A percentile compares a stretch with the other conserved stretches of the same genome.
phyloP scores from a whole-genome alignment of 1,140 invertebrate genomes.

The Drosophila persimilis region DNA sequence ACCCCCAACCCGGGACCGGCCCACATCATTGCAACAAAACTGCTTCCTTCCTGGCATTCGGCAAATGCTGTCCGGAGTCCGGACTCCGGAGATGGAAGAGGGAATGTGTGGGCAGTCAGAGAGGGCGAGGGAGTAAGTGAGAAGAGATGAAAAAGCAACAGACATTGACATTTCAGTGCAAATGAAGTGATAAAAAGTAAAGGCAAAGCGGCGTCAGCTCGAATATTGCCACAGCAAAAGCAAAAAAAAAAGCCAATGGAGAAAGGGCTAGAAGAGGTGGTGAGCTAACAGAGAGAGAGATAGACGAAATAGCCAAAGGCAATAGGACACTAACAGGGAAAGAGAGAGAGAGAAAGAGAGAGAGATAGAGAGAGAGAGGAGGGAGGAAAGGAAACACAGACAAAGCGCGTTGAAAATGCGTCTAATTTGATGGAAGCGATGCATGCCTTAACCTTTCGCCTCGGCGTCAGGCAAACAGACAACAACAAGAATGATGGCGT shows the following conservation, averaged over 20 bases:
- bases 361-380: not conserved
- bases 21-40: constrained; percentile 64
- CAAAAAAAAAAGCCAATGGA: constrained; percentile 2
- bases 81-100: constrained; percentile 5
- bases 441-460: constrained; percentile 42
- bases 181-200: constrained; percentile 76
- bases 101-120: not conserved
- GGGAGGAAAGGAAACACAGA: constrained; percentile 11
- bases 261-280: constrained; percentile 10
- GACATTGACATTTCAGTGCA: constrained; percentile 73
- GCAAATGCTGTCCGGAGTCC: constrained; percentile 29
- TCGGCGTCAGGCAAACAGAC: constrained; percentile 45
- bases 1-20: constrained; percentile 5
- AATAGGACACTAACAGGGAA: constrained; percentile 2
- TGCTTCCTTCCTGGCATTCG: constrained; percentile 67
- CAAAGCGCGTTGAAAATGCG: constrained; percentile 61
- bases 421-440: constrained; percentile 65
- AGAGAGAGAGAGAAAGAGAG: constrained; percentile 9
- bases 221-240: constrained; percentile 49
- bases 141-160: constrained; percentile 28
- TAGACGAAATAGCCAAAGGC: constrained; percentile 10
- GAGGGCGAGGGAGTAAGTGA: not conserved
- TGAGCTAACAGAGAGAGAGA: not conserved
- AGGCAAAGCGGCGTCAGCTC: constrained; percentile 57
- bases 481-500: constrained; percentile 47